Percentiles rank a stretch among this genome's conserved stretches.
Conservation (phyloP, 2,113 vertebrate genomes). For the Choloepus hoffmanni region DNA sequence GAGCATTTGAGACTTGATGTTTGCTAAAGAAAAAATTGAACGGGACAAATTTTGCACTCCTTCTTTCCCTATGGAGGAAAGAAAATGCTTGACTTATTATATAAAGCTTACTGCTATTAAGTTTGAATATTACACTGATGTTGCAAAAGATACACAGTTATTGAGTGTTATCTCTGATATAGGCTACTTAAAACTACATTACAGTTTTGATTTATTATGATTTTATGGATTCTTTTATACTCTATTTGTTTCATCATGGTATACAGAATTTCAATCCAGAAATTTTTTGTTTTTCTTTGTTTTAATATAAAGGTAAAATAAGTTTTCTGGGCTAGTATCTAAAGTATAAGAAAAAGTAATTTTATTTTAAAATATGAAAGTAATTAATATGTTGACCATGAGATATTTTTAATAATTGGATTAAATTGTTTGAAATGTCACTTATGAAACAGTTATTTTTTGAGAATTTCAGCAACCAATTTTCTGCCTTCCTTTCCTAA, state of each 20-base stretch:
- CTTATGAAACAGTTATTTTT: conserved; percentile 28
- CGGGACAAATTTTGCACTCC: not conserved
- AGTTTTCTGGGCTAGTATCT: not conserved
- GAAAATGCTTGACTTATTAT: conserved; percentile 2
- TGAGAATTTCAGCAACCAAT: conserved; percentile 28
- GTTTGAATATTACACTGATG: conserved; percentile 15
- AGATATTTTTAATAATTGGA: conserved; percentile 14
- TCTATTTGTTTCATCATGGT: not conserved
- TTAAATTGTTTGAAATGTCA: conserved; percentile 49
- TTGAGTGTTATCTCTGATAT: not conserved
- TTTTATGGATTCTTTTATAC: conserved; percentile 51
- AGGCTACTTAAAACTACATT: conserved; percentile 50
- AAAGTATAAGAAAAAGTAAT: conserved; percentile 10
- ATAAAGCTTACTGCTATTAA: conserved; percentile 21
- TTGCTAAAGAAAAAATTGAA: conserved; percentile 47
- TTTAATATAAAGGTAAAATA: conserved; percentile 25
- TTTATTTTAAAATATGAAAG: conserved; percentile 50
- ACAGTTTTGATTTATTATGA: conserved; percentile 21
- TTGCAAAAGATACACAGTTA: not conserved
- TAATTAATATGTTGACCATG: conserved; percentile 1
- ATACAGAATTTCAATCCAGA: conserved; percentile 20
- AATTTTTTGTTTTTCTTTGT: not conserved
- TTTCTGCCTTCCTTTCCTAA: not conserved
- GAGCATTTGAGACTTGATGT: conserved; percentile 20
- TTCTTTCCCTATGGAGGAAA: not conserved